Conservation (phyloP, 2,797 vertebrate genomes). For the Ceryle rudis region DNA sequence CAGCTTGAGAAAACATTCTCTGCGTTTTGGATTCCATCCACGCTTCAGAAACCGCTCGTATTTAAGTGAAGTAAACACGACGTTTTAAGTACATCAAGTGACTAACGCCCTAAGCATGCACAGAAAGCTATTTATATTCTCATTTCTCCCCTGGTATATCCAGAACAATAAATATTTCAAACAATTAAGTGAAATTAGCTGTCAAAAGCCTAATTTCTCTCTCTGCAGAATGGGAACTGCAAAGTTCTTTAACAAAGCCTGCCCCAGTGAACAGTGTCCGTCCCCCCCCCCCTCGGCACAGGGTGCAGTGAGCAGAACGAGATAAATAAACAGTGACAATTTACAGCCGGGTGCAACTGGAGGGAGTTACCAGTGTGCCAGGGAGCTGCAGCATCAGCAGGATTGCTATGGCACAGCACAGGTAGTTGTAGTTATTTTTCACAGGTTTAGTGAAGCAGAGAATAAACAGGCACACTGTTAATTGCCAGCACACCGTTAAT, state of each 20-base stretch:
- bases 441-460: neutral
- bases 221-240: neutral
- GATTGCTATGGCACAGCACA: neutral
- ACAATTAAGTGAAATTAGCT: neutral
- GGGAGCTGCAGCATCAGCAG: neutral
- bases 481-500: neutral
- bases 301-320: neutral
- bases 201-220: neutral
- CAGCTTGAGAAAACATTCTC: slow-evolving; percentile 16
- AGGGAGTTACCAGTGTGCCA: neutral
- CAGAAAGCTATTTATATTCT: slow-evolving; percentile 25
- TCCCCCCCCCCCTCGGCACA: neutral
- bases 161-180: slow-evolving; percentile 28
- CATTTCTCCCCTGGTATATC: neutral
- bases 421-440: neutral
- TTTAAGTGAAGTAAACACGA: neutral
- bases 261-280: neutral
- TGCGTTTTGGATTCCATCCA: neutral
- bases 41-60: slow-evolving; percentile 23
- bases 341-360: neutral
- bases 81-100: slow-evolving; percentile 31
- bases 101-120: slow-evolving; percentile 6
- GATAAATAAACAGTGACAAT: neutral
- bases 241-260: neutral
- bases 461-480: neutral